phyloP scores from a whole-genome alignment of 2,797 vertebrate genomes.

The Pangasius mekongensis region DNA sequence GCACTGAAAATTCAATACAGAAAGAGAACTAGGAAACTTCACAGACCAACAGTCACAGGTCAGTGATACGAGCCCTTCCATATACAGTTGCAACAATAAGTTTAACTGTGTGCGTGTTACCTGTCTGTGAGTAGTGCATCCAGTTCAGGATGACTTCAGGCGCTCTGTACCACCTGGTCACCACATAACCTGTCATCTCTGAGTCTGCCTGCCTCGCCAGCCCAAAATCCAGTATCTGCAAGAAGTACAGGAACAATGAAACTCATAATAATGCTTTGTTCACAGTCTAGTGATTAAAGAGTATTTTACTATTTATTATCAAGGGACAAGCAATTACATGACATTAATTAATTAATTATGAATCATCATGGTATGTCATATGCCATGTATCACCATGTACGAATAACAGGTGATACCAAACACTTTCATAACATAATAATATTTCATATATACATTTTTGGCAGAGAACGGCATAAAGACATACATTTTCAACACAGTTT shows the following conservation, averaged over 20 bases:
- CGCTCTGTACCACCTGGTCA: slow-evolving; percentile 97
- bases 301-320: not conserved
- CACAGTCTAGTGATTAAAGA: not conserved
- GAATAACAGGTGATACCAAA: not conserved
- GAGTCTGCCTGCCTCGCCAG: slow-evolving; percentile 93
- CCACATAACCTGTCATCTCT: slow-evolving; percentile 98
- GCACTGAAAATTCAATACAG: not conserved
- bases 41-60: not conserved
- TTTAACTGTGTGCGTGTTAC: slow-evolving; percentile 65
- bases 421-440: not conserved
- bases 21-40: not conserved
- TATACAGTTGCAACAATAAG: not conserved
- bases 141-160: slow-evolving; percentile 98
- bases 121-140: slow-evolving; percentile 98
- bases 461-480: not conserved
- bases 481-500: not conserved
- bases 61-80: not conserved
- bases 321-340: not conserved
- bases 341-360: not conserved
- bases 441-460: not conserved
- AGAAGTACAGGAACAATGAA: not conserved
- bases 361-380: not conserved
- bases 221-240: slow-evolving; percentile 95
- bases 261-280: too few species aligned
- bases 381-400: not conserved